These are phyloP conservation scores for Pachyseris speciosa DNA, from an alignment of 64 coral and sea anemone species.

Conservation along the genomic window DNA sequence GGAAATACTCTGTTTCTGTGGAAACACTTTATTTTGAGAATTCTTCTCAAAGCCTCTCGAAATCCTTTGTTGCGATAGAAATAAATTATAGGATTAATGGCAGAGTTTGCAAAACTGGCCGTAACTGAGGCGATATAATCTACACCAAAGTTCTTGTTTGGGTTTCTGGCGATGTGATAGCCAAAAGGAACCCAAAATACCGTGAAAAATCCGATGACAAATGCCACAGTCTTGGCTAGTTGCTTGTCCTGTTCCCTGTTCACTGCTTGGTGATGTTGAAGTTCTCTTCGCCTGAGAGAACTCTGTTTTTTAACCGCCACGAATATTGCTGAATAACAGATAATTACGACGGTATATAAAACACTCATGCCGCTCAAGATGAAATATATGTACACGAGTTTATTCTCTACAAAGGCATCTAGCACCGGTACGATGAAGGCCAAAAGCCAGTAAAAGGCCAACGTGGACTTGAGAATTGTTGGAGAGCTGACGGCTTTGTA, in stretches of 20 bases:
- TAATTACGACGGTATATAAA: slow-evolving; percentile 48
- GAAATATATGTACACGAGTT: slow-evolving; percentile 39
- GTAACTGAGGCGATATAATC: slow-evolving; percentile 65
- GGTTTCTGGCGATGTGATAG: slow-evolving; percentile 28
- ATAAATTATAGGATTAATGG: slow-evolving; percentile 73
- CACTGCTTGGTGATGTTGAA: slow-evolving; percentile 21
- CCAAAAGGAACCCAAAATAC: slow-evolving; percentile 72
- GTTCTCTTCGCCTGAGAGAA: slow-evolving; percentile 21
- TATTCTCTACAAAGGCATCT: slow-evolving; percentile 65
- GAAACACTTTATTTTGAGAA: neutral
- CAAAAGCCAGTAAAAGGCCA: slow-evolving; percentile 33
- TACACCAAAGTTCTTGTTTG: slow-evolving; percentile 65
- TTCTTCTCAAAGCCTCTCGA: slow-evolving; percentile 62
- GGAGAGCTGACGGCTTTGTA: slow-evolving; percentile 45
- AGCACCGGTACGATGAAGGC: slow-evolving; percentile 44
- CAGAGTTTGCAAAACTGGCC: slow-evolving; percentile 74
- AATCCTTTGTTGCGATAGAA: slow-evolving; percentile 68
- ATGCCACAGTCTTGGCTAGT: slow-evolving; percentile 73
- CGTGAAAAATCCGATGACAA: slow-evolving; percentile 78
- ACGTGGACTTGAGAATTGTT: slow-evolving; percentile 34
- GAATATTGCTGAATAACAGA: slow-evolving; percentile 65
- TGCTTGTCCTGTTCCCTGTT: slow-evolving; percentile 53
- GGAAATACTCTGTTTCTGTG: neutral
- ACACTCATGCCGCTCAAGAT: slow-evolving; percentile 26
- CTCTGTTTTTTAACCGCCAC: slow-evolving; percentile 58